Evolutionary conservation across 1,140 invertebrate species (phyloP), one percentile per base, ranked within the genome.

Genomic region (Pogonomyrmex californicus): DNA sequence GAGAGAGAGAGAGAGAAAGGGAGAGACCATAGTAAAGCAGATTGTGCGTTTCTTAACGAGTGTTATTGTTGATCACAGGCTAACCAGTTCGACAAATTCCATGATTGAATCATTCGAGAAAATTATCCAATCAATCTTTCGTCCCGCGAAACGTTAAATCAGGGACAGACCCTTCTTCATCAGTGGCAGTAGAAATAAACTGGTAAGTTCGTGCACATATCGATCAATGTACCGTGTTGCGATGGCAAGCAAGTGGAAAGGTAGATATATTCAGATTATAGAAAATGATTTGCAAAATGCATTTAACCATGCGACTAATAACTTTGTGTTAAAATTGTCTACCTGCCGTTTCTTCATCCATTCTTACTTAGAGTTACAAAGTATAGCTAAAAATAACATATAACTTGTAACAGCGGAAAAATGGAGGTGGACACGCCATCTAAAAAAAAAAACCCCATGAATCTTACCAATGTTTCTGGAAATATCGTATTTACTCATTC

Each of bases 181-280:
- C 73, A 60, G 44, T 36, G n/a, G 38, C 58, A 41, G 49, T 71
- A 30, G 68, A 36, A 54, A 71, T 76, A 76, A 86, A 75, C n/a
- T 70, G 56, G 41, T 36, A 77, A 68, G 51, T 62, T 66, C 85
- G 49, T 44, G 63, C 63, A 83, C 60, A 62, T 85, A 90, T 89
- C 60, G 77, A 89, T 89, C 85, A 89, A 87, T 62, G 71, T 77
- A 65, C 77, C 76, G 60, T 81, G 73, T 17, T 30, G 51, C 10
- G 65, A 38, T 54, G 70, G 51, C 60, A 70, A 87, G 54, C 44
- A 38, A 51, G 41, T 10, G 36, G 38, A 73, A 85, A 70, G 79
- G 38, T 86, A 68, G 12, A 33, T 68, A 68, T 58, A 33, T 58
- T 60, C 38, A 65, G 54, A 23, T 44, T 44, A 62, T 58, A 51